These are phyloP conservation scores for Drosophila setifemur DNA, from an alignment of 1,140 invertebrate species.

Conservation along the genomic window DNA sequence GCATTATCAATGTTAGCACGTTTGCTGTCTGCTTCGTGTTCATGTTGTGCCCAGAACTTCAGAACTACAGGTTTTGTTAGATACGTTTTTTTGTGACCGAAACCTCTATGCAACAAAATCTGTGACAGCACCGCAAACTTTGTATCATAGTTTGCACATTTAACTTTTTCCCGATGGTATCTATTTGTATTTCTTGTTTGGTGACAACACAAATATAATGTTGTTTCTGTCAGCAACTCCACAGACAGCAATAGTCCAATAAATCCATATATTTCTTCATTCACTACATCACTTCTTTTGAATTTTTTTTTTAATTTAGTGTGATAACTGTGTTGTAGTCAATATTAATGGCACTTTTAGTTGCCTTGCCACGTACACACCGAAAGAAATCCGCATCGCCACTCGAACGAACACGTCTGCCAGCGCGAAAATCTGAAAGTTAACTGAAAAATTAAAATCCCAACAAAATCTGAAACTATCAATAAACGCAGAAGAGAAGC, in stretches of 20 bases:
- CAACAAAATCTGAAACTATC: conserved; percentile 70
- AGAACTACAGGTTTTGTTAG: background rate
- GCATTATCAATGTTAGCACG: conserved; percentile 65
- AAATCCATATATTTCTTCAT: conserved; percentile 6
- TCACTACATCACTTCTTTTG: conserved; percentile 8
- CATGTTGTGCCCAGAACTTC: conserved; percentile 8
- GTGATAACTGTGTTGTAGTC: background rate
- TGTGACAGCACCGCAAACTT: conserved; percentile 51
- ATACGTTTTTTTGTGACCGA: background rate
- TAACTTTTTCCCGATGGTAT: conserved; percentile 31
- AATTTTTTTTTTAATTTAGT: conserved; percentile 2
- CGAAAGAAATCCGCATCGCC: conserved; percentile 12
- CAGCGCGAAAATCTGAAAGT: conserved; percentile 82
- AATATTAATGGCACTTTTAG: background rate
- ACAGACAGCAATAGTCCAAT: conserved; percentile 13
- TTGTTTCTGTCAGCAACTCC: conserved; percentile 3
- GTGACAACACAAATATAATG: background rate
- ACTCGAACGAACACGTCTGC: conserved; percentile 63
- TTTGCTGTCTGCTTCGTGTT: conserved; percentile 24
- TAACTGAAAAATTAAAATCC: conserved; percentile 77
- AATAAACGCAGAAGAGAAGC: conserved; percentile 56
- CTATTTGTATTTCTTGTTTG: conserved; percentile 3
- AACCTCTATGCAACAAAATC: conserved; percentile 29
- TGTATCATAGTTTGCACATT: conserved; percentile 33
- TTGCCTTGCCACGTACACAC: conserved; percentile 65